Conservation (phyloP, 2,888 invertebrate species). For the Rhamnusium bicolor region DNA sequence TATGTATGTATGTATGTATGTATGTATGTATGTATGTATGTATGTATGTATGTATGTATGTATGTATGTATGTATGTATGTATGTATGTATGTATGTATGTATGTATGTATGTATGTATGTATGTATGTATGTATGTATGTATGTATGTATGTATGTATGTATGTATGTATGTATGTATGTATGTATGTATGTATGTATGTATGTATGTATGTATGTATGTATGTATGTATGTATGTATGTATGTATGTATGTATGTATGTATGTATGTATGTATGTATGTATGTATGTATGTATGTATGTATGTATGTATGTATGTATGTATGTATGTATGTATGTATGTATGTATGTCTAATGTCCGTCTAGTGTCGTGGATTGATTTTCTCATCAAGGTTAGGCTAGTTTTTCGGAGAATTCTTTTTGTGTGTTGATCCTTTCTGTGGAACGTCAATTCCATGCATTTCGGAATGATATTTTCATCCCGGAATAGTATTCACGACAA, state of each 20-base stretch:
- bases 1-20: background rate
- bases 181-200: background rate
- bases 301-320: background rate
- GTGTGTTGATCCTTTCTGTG: too few species aligned
- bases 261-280: background rate
- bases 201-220: background rate
- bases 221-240: background rate
- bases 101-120: background rate
- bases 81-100: background rate
- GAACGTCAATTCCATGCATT: too few species aligned
- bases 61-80: background rate
- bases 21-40: background rate
- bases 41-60: background rate
- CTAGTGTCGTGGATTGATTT: too few species aligned
- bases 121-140: background rate
- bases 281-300: background rate
- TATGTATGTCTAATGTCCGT: background rate
- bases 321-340: background rate
- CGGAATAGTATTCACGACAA: too few species aligned
- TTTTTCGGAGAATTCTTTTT: too few species aligned
- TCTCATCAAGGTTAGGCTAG: too few species aligned
- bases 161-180: background rate
- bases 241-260: background rate
- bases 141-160: background rate
- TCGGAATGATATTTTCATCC: too few species aligned